These are phyloP conservation scores for Xenopus petersii DNA, from an alignment of 2,797 vertebrate species.

Conservation along the genomic window DNA sequence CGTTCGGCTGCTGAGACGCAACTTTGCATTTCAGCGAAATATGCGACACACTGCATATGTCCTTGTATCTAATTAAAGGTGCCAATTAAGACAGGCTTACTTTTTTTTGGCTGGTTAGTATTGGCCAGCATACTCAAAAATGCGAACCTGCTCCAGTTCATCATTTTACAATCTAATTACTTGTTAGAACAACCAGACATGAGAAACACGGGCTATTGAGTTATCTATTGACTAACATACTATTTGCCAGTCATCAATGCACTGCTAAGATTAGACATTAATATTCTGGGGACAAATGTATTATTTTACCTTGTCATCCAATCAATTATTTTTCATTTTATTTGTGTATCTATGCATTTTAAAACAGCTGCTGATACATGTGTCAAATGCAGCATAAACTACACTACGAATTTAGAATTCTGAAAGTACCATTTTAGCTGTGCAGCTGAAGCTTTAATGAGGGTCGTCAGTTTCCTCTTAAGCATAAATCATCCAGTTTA, in stretches of 20 bases:
- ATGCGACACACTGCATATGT: no score
- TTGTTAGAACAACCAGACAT: constrained; percentile 46
- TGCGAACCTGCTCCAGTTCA: constrained; percentile 47
- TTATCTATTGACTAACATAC: constrained; percentile 50
- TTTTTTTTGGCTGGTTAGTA: constrained; percentile 49
- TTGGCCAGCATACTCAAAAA: constrained; percentile 52
- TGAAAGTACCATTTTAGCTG: no score
- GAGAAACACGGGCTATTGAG: constrained; percentile 52
- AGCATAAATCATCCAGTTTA: constrained; percentile 33
- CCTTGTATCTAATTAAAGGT: constrained; percentile 40
- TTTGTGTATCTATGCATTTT: constrained; percentile 41
- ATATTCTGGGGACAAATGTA: constrained; percentile 49
- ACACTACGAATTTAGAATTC: no score
- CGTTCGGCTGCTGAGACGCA: no score
- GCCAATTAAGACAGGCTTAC: constrained; percentile 51
- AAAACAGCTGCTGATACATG: constrained; percentile 29
- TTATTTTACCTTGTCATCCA: constrained; percentile 49
- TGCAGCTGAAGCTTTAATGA: constrained; percentile 23
- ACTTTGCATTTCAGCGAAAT: no score
- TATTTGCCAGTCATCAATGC: constrained; percentile 37
- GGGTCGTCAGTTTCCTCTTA: constrained; percentile 14
- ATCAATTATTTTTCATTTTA: constrained; percentile 39
- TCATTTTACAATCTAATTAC: constrained; percentile 57
- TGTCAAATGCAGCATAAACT: not conserved
- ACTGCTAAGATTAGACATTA: constrained; percentile 50